Percentiles rank a stretch among this genome's conserved stretches.
Conservation (phyloP, 2,888 invertebrate genomes). For the Leptopilina drosophilae region DNA sequence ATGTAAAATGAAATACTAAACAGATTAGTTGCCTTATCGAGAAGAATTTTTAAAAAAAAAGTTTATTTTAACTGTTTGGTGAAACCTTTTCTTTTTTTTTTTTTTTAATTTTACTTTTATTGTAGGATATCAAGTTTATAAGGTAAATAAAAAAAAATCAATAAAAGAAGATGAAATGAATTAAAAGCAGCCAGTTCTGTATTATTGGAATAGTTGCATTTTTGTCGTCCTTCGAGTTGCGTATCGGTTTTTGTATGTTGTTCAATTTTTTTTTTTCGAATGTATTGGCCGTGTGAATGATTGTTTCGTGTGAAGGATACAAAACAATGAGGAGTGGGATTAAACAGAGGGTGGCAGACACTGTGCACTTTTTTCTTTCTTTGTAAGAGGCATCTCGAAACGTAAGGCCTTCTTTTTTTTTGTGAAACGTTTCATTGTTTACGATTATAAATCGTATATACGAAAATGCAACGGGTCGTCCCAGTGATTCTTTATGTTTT, state of each 20-base stretch:
- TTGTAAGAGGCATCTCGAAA: constrained; percentile 57
- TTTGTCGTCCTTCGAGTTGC: constrained; percentile 24
- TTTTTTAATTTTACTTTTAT: constrained; percentile 50
- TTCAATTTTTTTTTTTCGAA: constrained; percentile 47
- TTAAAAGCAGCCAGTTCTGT: constrained; percentile 20
- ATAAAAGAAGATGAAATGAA: constrained; percentile 62
- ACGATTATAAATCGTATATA: constrained; percentile 27
- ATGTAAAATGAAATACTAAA: constrained; percentile 69
- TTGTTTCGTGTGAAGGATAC: constrained; percentile 42
- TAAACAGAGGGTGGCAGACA: constrained; percentile 67
- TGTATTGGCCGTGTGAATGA: constrained; percentile 54
- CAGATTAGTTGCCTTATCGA: constrained; percentile 74
- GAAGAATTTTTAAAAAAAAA: constrained; percentile 59
- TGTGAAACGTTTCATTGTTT: neutral
- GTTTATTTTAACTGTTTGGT: constrained; percentile 67
- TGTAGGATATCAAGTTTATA: constrained; percentile 70
- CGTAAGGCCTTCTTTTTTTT: constrained; percentile 46
- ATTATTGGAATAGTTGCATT: constrained; percentile 32
- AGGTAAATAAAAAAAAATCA: constrained; percentile 61
- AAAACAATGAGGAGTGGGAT: constrained; percentile 46
- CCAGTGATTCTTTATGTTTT: constrained; percentile 27
- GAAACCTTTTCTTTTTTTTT: constrained; percentile 47
- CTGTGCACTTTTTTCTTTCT: constrained; percentile 63
- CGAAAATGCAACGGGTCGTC: constrained; percentile 9
- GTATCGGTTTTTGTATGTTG: constrained; percentile 26